Conservation (phyloP, 1,140 invertebrate genomes). For the Brachionus rotundiformis region DNA sequence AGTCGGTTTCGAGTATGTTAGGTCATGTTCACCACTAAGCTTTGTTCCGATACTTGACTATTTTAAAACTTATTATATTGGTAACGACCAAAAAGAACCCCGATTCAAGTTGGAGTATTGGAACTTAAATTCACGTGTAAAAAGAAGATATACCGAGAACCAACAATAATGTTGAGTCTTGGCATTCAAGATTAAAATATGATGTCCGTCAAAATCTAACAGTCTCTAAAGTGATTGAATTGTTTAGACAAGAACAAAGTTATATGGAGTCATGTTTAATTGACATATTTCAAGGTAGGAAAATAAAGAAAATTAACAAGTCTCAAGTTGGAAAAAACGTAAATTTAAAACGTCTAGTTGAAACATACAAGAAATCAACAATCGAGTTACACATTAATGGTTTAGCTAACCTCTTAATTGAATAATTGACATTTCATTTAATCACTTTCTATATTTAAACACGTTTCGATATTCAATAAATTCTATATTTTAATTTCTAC, state of each 20-base stretch:
- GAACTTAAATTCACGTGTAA: neutral
- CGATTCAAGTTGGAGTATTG: neutral
- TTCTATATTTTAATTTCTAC: too few relatives aligned
- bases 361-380: neutral
- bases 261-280: neutral
- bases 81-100: neutral
- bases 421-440: neutral
- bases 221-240: neutral
- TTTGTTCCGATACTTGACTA: neutral
- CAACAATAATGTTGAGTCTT: neutral
- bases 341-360: conserved; percentile 1
- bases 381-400: conserved; percentile 13
- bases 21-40: neutral
- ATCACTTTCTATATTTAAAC: too few relatives aligned
- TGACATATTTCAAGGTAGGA: neutral
- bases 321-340: neutral
- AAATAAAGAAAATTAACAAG: conserved; percentile 6
- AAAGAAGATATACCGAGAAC: neutral
- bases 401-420: neutral
- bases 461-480: too few relatives aligned
- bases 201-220: neutral
- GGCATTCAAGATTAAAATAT: neutral
- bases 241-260: neutral
- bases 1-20: neutral
- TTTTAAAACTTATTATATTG: neutral